Evolutionary conservation across 2,888 invertebrate genomes (phyloP).

Genomic region (Phorcus lineatus): DNA sequence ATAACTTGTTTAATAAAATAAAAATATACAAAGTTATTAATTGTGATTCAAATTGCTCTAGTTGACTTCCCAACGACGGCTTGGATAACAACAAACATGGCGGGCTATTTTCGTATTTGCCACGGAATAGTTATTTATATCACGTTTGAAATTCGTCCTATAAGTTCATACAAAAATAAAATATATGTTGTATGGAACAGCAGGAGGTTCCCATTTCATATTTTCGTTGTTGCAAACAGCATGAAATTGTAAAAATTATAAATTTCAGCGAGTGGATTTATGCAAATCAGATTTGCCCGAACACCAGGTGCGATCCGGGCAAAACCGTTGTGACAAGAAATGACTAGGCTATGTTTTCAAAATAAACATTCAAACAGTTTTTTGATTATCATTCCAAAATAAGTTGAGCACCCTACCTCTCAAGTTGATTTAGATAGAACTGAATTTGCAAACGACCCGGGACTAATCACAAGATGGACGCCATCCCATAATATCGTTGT

Average conservation of each 20-base stretch:
- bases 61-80: background rate
- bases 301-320: constrained; percentile 11
- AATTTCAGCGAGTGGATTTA: background rate
- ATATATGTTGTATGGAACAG: background rate
- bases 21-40: too few relatives aligned
- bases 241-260: background rate
- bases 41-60: too few relatives aligned
- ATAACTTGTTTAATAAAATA: too few relatives aligned
- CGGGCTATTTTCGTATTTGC: constrained; percentile 7
- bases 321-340: background rate
- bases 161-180: background rate
- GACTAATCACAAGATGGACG: constrained; percentile 4
- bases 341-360: background rate
- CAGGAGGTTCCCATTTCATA: too few relatives aligned
- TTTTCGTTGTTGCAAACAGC: background rate
- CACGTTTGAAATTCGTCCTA: background rate
- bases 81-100: background rate
- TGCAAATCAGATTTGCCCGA: constrained; percentile 15
- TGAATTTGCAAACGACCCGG: constrained; percentile 1
- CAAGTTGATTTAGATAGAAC: background rate
- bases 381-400: background rate
- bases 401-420: background rate
- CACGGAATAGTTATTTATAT: background rate
- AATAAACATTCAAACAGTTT: background rate
- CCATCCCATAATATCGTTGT: background rate